These are phyloP conservation scores for Microcaecilia unicolor DNA, from an alignment of 2,797 vertebrate species.

Conservation along the genomic window DNA sequence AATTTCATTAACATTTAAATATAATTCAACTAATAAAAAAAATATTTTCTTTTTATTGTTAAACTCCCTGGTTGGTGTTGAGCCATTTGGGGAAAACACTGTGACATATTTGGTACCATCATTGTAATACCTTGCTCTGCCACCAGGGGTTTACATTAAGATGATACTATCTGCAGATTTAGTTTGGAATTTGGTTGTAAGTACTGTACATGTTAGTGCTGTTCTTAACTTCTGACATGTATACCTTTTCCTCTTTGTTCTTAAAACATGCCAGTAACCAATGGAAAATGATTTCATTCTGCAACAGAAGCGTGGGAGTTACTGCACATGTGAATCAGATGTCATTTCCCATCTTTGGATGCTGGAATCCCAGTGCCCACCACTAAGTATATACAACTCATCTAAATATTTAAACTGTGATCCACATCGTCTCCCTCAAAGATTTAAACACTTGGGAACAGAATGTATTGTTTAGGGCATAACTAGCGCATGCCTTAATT, in stretches of 20 bases:
- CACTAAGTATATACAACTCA: too few relatives aligned
- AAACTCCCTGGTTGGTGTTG: too few relatives aligned
- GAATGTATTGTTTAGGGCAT: too few relatives aligned
- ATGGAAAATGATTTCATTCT: slow-evolving; percentile 26
- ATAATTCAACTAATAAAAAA: too few relatives aligned
- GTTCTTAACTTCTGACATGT: slow-evolving; percentile 31
- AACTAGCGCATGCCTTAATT: too few relatives aligned
- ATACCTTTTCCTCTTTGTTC: slow-evolving; percentile 1
- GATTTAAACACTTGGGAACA: slow-evolving; percentile 27
- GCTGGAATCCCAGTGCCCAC: too few relatives aligned
- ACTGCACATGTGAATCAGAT: slow-evolving; percentile 36
- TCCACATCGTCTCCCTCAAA: slow-evolving; percentile 26
- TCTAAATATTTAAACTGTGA: slow-evolving; percentile 39
- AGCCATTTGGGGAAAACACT: too few relatives aligned
- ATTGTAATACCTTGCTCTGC: too few relatives aligned
- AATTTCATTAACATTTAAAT: too few relatives aligned
- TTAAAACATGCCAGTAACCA: slow-evolving; percentile 24
- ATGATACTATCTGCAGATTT: slow-evolving; percentile 7
- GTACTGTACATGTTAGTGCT: slow-evolving; percentile 10
- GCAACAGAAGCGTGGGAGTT: slow-evolving; percentile 25
- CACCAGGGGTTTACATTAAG: too few relatives aligned
- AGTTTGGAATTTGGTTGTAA: slow-evolving; percentile 17
- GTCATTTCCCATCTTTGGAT: slow-evolving; percentile 34
- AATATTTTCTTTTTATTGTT: too few relatives aligned
- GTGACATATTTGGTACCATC: too few relatives aligned